Percentiles rank a stretch among this genome's conserved stretches.
Evolutionary conservation across 2,888 invertebrate genomes (phyloP).

Genomic region (Pachliopta kotzebuea): DNA sequence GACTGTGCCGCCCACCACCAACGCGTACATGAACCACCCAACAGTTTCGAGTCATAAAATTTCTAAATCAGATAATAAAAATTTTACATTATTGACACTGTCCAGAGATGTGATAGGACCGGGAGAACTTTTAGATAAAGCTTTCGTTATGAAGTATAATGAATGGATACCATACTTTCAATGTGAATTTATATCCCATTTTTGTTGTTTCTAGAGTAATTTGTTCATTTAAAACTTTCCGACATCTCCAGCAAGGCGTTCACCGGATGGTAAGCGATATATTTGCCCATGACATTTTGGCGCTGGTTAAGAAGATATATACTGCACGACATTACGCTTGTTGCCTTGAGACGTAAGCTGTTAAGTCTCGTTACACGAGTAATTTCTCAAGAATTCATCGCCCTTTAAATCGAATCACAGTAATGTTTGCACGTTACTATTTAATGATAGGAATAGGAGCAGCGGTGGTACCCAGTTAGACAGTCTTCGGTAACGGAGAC

Average conservation of each 20-base stretch:
- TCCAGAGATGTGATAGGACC: conserved; percentile 41
- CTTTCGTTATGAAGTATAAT: conserved; percentile 31
- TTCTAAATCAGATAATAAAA: conserved; percentile 61
- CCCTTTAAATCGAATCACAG: too few species aligned
- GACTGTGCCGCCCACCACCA: conserved; percentile 52
- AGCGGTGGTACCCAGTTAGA: too few species aligned
- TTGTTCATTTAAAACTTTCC: conserved; percentile 21
- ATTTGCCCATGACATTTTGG: too few species aligned
- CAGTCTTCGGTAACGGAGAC: too few species aligned
- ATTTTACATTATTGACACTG: conserved; percentile 60
- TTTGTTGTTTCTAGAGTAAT: conserved; percentile 17
- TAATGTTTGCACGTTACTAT: too few species aligned
- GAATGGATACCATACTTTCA: conserved; percentile 10
- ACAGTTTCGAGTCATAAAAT: conserved; percentile 55
- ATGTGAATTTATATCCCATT: not conserved
- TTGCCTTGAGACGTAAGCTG: too few species aligned
- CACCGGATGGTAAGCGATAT: too few species aligned
- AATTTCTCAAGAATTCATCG: too few species aligned
- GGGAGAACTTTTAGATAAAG: conserved; percentile 35
- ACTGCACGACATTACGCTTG: too few species aligned
- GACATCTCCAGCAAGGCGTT: not conserved
- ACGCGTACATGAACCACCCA: conserved; percentile 37
- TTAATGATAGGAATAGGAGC: too few species aligned
- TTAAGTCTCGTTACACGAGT: too few species aligned
- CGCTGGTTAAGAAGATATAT: too few species aligned